Conservation (phyloP, 2,888 invertebrate genomes). For the Dorcus parallelipipedus region DNA sequence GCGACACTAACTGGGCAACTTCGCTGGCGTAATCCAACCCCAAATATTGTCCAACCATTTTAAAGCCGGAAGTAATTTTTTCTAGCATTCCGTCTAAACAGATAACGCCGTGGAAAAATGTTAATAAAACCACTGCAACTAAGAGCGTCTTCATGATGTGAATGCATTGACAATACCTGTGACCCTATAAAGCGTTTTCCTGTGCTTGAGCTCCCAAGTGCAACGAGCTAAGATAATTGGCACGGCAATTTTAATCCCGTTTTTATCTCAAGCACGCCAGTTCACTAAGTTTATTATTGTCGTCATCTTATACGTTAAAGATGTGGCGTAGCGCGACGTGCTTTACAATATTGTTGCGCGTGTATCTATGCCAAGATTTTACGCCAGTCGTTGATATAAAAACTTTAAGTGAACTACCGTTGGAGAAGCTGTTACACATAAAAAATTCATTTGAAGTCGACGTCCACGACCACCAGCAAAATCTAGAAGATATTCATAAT, state of each 20-base stretch:
- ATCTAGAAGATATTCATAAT: background rate
- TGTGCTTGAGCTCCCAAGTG: slow-evolving; percentile 26
- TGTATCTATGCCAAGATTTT: slow-evolving; percentile 33
- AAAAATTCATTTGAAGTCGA: slow-evolving; percentile 48
- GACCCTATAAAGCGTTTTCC: slow-evolving; percentile 2
- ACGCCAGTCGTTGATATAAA: slow-evolving; percentile 43
- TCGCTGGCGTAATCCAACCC: slow-evolving; percentile 52
- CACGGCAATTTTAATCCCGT: slow-evolving; percentile 8
- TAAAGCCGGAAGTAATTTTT: slow-evolving; percentile 51
- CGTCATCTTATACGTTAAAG: background rate
- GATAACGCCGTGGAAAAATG: background rate
- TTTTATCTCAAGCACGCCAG: background rate
- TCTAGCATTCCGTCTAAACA: slow-evolving; percentile 38
- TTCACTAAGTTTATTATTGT: no score
- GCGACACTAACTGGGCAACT: slow-evolving; percentile 60
- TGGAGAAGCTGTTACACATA: slow-evolving; percentile 66
- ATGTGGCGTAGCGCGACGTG: background rate
- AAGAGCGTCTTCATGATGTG: background rate
- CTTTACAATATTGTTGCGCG: background rate
- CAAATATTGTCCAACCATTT: slow-evolving; percentile 52
- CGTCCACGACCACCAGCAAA: background rate
- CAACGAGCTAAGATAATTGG: slow-evolving; percentile 17
- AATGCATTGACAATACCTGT: background rate
- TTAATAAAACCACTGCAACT: slow-evolving; percentile 1
- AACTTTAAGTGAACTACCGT: slow-evolving; percentile 64